These are phyloP conservation scores for Ophion ventricosus DNA, from an alignment of 2,888 invertebrate genomes.

Conservation along the genomic window DNA sequence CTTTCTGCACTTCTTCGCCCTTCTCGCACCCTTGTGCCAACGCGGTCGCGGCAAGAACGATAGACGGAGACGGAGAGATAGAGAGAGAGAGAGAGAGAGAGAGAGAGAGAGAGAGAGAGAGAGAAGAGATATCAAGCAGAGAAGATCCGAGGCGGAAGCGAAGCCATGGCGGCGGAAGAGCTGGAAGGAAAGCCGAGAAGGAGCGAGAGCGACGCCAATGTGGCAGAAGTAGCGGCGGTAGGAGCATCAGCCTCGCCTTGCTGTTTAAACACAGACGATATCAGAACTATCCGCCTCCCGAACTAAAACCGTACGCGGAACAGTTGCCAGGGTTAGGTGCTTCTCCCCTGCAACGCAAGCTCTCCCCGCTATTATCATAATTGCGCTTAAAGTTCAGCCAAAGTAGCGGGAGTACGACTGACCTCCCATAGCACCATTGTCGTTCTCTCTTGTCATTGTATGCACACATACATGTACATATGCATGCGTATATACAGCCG, in stretches of 20 bases:
- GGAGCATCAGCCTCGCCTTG: conserved; percentile 76
- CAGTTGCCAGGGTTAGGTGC: conserved; percentile 69
- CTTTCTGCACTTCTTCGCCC: conserved; percentile 65
- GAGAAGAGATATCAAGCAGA: conserved; percentile 9
- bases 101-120: conserved; percentile 24
- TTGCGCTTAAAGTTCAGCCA: conserved; percentile 74
- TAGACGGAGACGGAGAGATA: conserved; percentile 8
- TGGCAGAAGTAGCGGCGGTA: conserved; percentile 39
- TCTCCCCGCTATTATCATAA: conserved; percentile 80
- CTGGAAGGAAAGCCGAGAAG: conserved; percentile 54
- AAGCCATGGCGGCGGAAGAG: conserved; percentile 53
- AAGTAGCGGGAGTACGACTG: conserved; percentile 62
- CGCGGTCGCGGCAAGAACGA: conserved; percentile 53
- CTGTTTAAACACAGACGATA: conserved; percentile 83
- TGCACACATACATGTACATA: conserved; percentile 9
- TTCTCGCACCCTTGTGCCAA: conserved; percentile 58
- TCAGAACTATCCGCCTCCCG: conserved; percentile 79
- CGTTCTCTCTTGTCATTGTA: conserved; percentile 25
- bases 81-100: conserved; percentile 25
- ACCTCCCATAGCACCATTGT: conserved; percentile 43
- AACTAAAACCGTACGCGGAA: conserved; percentile 64
- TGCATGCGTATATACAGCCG: conserved; percentile 8
- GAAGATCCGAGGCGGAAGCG: conserved; percentile 43
- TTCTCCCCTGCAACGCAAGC: conserved; percentile 71
- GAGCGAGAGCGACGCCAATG: conserved; percentile 45